Evolutionary conservation across 2,888 invertebrate species (phyloP).

Genomic region (Xestia ashworthii): DNA sequence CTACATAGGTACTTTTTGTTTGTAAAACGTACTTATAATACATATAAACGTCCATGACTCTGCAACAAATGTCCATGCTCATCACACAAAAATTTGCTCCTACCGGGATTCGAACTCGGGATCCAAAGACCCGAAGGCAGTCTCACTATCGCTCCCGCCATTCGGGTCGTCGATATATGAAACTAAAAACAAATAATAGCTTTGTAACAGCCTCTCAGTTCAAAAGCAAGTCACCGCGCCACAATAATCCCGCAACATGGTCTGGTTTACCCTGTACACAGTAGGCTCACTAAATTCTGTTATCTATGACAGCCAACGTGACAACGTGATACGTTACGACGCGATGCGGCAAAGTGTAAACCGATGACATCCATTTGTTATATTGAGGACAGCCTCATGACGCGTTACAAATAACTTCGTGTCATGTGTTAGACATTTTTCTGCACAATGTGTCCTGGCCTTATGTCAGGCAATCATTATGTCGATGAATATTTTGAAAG

Average conservation of each 20-base stretch:
- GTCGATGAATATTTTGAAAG: constrained; percentile 20
- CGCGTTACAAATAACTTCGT: constrained; percentile 61
- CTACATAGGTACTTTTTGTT: too few relatives aligned
- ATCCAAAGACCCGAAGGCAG: too few relatives aligned
- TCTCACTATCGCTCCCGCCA: too few relatives aligned
- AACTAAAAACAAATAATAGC: neutral
- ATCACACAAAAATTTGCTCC: too few relatives aligned
- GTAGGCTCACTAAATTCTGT: constrained; percentile 55
- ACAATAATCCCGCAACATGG: constrained; percentile 12
- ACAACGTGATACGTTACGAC: constrained; percentile 52
- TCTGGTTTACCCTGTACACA: constrained; percentile 20
- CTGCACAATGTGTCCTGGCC: constrained; percentile 9
- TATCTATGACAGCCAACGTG: constrained; percentile 63
- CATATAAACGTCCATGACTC: too few relatives aligned
- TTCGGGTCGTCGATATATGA: neutral
- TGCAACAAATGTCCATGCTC: too few relatives aligned
- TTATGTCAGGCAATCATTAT: constrained; percentile 22
- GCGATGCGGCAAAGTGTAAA: constrained; percentile 59
- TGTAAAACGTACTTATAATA: too few relatives aligned
- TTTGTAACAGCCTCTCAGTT: neutral
- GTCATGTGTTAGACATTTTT: constrained; percentile 57
- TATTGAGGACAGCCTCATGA: constrained; percentile 58
- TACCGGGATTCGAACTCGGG: too few relatives aligned
- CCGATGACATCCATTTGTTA: constrained; percentile 68
- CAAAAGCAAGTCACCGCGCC: constrained; percentile 36